These are phyloP conservation scores for Bos taurus DNA, from an alignment of 2,113 vertebrate genomes.

Conservation along the genomic window ARS-UCD2.0 NC_037339.1:24873001-24873500, in stretches of 20 bases:
- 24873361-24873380: neutral
- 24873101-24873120: neutral
- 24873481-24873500: neutral
- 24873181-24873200: neutral
- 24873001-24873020: neutral
- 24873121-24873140: neutral
- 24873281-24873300: neutral
- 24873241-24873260: neutral
- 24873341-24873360: neutral
- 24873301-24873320: neutral
- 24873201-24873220: neutral
- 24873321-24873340: neutral
- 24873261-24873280: neutral
- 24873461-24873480: neutral
- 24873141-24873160: neutral
- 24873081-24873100: neutral
- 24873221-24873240: neutral
- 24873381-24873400: neutral
- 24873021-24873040: constrained; percentile 17
- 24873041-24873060: neutral
- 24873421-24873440: neutral
- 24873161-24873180: neutral
- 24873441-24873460: neutral
- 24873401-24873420: neutral
- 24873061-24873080: neutral